phyloP scores from a whole-genome alignment of 2,113 vertebrate genomes.

The Paracanthobrama guichenoti region DNA sequence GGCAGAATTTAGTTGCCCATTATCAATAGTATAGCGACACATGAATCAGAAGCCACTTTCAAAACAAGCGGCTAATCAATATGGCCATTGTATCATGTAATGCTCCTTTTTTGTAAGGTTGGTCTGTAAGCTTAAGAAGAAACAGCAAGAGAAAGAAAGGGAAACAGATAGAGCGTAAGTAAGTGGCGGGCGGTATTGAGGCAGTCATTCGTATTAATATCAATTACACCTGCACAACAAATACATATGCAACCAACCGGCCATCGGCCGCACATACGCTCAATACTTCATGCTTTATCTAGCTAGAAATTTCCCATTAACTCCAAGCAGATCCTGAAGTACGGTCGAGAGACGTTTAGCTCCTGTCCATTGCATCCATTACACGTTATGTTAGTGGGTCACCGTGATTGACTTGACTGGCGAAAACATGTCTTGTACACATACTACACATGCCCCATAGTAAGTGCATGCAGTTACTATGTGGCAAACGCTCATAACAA shows the following conservation, averaged over 20 bases:
- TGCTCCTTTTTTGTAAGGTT: too few relatives aligned
- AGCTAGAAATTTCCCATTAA: conserved; percentile 52
- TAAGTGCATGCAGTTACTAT: too few relatives aligned
- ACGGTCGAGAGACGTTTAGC: conserved; percentile 15
- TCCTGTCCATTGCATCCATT: conserved; percentile 41
- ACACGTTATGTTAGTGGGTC: conserved; percentile 3
- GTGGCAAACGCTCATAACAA: not conserved
- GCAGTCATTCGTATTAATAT: conserved; percentile 25
- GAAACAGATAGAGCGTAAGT: not conserved
- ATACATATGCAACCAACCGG: conserved; percentile 23
- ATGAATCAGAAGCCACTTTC: not conserved
- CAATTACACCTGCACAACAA: conserved; percentile 32
- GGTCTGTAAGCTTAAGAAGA: not conserved
- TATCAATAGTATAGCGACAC: not conserved
- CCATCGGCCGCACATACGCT: not conserved
- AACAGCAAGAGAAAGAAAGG: not conserved
- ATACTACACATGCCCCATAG: too few relatives aligned
- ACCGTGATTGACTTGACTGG: conserved; percentile 33
- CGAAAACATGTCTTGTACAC: not conserved
- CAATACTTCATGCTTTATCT: conserved; percentile 50
- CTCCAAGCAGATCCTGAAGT: conserved; percentile 40
- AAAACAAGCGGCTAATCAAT: not conserved
- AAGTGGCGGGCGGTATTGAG: not conserved
- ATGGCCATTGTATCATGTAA: not conserved
- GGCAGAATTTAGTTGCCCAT: not conserved